These are phyloP conservation scores for Ephestia elutella DNA, from an alignment of 1,140 invertebrate genomes.

Conservation along the genomic window DNA sequence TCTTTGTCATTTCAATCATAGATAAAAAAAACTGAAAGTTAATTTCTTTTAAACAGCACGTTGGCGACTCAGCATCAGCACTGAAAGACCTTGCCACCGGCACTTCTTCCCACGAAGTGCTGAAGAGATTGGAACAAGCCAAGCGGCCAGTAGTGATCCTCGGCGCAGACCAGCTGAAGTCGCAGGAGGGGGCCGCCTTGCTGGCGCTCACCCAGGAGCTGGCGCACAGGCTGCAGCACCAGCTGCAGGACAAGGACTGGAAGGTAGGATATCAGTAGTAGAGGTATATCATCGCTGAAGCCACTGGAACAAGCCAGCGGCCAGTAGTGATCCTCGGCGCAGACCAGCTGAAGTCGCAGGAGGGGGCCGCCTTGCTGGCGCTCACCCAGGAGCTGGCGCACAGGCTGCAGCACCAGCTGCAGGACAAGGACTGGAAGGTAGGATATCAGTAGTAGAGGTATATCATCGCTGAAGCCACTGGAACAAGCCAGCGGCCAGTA, in stretches of 20 bases:
- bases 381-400: constrained; percentile 83
- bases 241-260: constrained; percentile 66
- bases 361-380: constrained; percentile 86
- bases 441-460: background rate
- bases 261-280: constrained; percentile 35
- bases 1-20: no score
- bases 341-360: constrained; percentile 84
- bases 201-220: constrained; percentile 85
- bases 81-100: constrained; percentile 81
- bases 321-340: constrained; percentile 94
- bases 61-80: constrained; percentile 85
- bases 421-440: constrained; percentile 69
- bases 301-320: constrained; percentile 84
- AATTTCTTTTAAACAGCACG: constrained; percentile 76
- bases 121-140: constrained; percentile 82
- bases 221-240: constrained; percentile 72
- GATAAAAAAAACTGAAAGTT: no score
- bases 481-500: constrained; percentile 86
- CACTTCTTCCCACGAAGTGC: constrained; percentile 84
- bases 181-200: constrained; percentile 86
- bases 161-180: constrained; percentile 87
- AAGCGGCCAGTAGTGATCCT: constrained; percentile 93
- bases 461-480: constrained; percentile 79
- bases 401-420: constrained; percentile 61
- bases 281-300: constrained; percentile 64